These are phyloP conservation scores for Pocillopora verrucosa DNA, from an alignment of 64 coral and sea anemone genomes.

Conservation along the genomic window DNA sequence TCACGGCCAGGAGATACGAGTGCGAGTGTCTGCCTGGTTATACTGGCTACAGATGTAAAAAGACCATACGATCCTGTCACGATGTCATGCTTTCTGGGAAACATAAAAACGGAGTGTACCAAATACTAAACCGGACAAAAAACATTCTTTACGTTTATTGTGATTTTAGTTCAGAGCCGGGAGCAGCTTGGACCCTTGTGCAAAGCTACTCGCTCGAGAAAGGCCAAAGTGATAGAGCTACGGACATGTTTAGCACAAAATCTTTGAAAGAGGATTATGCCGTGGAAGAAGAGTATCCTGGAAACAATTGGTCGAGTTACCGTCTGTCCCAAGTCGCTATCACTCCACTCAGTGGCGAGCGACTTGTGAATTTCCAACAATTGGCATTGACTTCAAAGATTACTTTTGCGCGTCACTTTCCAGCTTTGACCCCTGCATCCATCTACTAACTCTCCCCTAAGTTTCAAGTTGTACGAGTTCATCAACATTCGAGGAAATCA, in stretches of 20 bases:
- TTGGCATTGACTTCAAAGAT: neutral
- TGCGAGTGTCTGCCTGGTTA: neutral
- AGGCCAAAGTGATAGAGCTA: neutral
- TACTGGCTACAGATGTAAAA: neutral
- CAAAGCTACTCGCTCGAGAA: slow-evolving; percentile 1
- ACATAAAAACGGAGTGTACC: neutral
- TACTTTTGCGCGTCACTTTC: neutral
- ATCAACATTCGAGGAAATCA: neutral
- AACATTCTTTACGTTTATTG: neutral
- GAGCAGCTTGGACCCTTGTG: neutral
- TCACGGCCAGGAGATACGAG: neutral
- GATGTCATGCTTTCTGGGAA: neutral
- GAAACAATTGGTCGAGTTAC: neutral
- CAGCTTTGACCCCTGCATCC: neutral
- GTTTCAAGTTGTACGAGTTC: neutral
- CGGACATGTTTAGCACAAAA: neutral
- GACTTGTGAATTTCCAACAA: slow-evolving; percentile 8
- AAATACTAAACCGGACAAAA: neutral
- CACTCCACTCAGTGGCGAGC: neutral
- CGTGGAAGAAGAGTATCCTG: neutral
- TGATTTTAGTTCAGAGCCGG: slow-evolving; percentile 1
- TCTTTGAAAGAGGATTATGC: neutral
- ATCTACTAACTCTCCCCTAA: neutral
- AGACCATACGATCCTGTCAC: neutral
- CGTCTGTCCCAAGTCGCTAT: neutral